Percentiles rank a stretch among this genome's conserved stretches.
Evolutionary conservation across 2,113 vertebrate species (phyloP).

Genomic region (Pterocles orientalis): DNA sequence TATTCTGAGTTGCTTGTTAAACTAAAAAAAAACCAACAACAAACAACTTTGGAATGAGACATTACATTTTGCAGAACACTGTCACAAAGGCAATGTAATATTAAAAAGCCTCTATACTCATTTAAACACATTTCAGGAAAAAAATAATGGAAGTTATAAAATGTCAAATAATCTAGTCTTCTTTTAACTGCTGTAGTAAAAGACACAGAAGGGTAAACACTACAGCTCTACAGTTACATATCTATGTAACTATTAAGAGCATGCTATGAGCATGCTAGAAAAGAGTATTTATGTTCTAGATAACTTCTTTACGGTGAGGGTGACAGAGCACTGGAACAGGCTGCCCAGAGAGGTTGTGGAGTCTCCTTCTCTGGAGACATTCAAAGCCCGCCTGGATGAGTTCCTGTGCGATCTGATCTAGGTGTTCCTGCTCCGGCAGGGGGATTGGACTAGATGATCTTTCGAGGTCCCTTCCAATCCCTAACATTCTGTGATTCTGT

Average conservation of each 20-base stretch:
- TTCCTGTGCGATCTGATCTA: too few species aligned
- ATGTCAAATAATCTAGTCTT: not conserved
- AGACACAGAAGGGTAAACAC: slow-evolving; percentile 5
- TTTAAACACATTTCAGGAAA: not conserved
- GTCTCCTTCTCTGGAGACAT: too few species aligned
- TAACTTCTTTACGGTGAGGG: too few species aligned
- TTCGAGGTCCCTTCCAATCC: too few species aligned
- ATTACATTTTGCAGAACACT: not conserved
- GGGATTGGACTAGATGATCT: too few species aligned
- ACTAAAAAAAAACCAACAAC: not conserved
- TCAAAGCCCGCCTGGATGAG: too few species aligned
- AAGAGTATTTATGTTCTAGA: not conserved
- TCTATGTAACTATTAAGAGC: not conserved
- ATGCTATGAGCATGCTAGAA: not conserved
- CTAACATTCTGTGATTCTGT: too few species aligned
- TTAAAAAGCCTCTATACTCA: fast-evolving
- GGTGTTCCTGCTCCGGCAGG: too few species aligned
- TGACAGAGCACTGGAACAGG: too few species aligned
- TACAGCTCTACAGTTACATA: not conserved
- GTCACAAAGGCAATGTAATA: too few species aligned
- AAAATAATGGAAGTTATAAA: not conserved
- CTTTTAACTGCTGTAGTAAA: not conserved
- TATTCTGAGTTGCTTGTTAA: not conserved
- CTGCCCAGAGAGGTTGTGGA: too few species aligned
- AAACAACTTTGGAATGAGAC: not conserved